Conservation (phyloP, 2,888 invertebrate genomes). For the Gasteruption jaculator region DNA sequence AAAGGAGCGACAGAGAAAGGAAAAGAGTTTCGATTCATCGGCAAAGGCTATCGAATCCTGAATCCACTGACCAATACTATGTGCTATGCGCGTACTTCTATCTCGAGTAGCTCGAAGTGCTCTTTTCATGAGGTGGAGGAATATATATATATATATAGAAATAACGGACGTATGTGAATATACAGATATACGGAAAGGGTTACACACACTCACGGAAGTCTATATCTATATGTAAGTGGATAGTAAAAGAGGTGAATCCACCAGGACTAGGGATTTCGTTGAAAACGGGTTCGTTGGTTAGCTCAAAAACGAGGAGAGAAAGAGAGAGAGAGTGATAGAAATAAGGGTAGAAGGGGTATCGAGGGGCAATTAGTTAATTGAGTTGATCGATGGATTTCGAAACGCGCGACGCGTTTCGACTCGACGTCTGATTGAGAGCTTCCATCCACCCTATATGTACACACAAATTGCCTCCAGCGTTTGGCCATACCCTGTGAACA, state of each 20-base stretch:
- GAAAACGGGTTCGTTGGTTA: constrained; percentile 10
- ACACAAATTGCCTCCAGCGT: constrained; percentile 28
- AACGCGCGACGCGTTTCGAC: constrained; percentile 37
- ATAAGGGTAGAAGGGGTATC: constrained; percentile 24
- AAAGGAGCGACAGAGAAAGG: no score
- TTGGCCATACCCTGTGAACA: constrained; percentile 33
- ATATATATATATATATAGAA: no score
- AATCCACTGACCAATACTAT: constrained; percentile 26
- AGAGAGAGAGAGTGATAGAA: constrained; percentile 19
- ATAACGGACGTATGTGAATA: constrained; percentile 25
- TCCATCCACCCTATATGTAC: constrained; percentile 34
- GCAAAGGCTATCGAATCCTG: constrained; percentile 19
- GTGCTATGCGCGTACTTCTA: no score
- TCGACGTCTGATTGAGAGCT: constrained; percentile 48
- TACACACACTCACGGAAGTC: no score
- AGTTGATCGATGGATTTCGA: constrained; percentile 50
- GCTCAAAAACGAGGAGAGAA: constrained; percentile 12
- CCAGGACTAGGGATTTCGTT: background rate
- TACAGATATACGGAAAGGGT: no score
- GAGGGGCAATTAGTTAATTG: constrained; percentile 49
- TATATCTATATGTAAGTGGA: no score
- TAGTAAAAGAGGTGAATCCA: no score
- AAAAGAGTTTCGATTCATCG: no score
- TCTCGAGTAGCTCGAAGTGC: no score
- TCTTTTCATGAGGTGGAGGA: no score